Percentiles rank a stretch among this genome's conserved stretches.
Conservation (phyloP, 2,113 vertebrate species). For the Sardina pilchardus region DNA sequence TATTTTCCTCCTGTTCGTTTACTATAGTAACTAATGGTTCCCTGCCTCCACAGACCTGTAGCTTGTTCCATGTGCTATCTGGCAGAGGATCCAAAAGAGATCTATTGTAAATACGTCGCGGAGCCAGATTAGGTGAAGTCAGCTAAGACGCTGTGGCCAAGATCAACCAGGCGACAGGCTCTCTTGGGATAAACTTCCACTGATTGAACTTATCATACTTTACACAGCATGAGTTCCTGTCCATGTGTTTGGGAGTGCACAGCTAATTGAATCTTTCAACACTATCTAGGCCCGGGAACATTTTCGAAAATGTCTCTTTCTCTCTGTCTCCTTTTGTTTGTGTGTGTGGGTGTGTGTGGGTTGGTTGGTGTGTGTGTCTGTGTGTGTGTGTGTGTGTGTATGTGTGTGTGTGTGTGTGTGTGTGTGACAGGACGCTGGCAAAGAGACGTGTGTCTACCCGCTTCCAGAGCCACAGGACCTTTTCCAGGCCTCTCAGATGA, state of each 20-base stretch:
- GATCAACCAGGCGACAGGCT: slow-evolving; percentile 37
- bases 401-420: slow-evolving; percentile 46
- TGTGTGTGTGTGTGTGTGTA: slow-evolving; percentile 37
- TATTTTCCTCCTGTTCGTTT: slow-evolving; percentile 37
- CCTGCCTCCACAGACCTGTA: slow-evolving; percentile 24
- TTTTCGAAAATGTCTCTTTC: not conserved
- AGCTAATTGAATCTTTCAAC: slow-evolving; percentile 8
- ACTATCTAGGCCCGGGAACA: not conserved
- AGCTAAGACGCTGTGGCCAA: slow-evolving; percentile 31
- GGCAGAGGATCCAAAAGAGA: slow-evolving; percentile 40
- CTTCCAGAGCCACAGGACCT: slow-evolving; percentile 95
- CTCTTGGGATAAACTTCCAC: slow-evolving; percentile 19
- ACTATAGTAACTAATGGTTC: slow-evolving; percentile 32
- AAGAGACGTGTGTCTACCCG: slow-evolving; percentile 86
- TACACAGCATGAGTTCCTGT: slow-evolving; percentile 4
- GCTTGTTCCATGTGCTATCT: slow-evolving; percentile 38
- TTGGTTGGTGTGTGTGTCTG: slow-evolving; percentile 29
- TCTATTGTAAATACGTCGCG: slow-evolving; percentile 41
- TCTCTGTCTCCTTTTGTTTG: slow-evolving; percentile 37
- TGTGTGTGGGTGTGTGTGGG: slow-evolving; percentile 26
- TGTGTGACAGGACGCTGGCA: slow-evolving; percentile 84
- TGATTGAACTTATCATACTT: slow-evolving; percentile 4
- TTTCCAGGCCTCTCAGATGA: slow-evolving; percentile 93
- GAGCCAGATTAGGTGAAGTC: slow-evolving; percentile 51
- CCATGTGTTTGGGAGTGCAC: not conserved